Conservation (phyloP, 2,113 vertebrate genomes). For the Hiodon alosoides region DNA sequence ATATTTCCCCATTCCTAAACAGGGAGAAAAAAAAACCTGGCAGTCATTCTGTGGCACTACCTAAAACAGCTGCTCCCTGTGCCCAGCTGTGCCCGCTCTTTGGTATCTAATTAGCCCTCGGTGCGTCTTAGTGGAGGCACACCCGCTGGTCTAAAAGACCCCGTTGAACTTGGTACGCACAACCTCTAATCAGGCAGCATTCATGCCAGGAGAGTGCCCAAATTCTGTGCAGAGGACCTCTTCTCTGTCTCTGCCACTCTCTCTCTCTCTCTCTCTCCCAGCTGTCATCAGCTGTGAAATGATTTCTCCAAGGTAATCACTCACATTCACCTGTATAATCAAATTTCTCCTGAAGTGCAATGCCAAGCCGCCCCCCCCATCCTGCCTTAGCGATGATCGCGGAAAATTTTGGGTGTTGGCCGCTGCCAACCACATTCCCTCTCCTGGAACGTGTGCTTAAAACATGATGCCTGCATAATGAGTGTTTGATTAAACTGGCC, state of each 20-base stretch:
- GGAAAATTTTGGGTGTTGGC: conserved; percentile 31
- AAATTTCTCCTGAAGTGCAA: conserved; percentile 40
- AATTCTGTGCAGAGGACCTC: neutral
- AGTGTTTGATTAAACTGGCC: conserved; percentile 34
- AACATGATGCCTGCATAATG: conserved; percentile 32
- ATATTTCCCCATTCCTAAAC: neutral
- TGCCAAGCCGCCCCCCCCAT: conserved; percentile 2
- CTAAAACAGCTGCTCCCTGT: conserved; percentile 2
- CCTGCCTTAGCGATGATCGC: conserved; percentile 10
- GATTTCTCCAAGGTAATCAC: conserved; percentile 48
- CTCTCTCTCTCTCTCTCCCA: conserved; percentile 22
- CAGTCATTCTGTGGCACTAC: neutral
- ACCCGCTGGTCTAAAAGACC: conserved; percentile 12
- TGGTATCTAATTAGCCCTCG: conserved; percentile 29
- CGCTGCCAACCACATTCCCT: conserved; percentile 19
- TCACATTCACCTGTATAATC: conserved; percentile 51
- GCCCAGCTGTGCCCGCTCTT: conserved; percentile 25
- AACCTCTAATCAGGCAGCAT: neutral
- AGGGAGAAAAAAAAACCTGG: neutral
- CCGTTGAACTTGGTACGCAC: neutral
- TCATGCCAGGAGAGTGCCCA: neutral
- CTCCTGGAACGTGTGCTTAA: conserved; percentile 17
- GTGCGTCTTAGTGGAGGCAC: conserved; percentile 14
- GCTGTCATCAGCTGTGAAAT: conserved; percentile 41
- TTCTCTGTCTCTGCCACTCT: neutral